Percentiles rank a stretch among this genome's conserved stretches.
Conservation (phyloP, 2,888 invertebrate species). For the Pollenia labialis region DNA sequence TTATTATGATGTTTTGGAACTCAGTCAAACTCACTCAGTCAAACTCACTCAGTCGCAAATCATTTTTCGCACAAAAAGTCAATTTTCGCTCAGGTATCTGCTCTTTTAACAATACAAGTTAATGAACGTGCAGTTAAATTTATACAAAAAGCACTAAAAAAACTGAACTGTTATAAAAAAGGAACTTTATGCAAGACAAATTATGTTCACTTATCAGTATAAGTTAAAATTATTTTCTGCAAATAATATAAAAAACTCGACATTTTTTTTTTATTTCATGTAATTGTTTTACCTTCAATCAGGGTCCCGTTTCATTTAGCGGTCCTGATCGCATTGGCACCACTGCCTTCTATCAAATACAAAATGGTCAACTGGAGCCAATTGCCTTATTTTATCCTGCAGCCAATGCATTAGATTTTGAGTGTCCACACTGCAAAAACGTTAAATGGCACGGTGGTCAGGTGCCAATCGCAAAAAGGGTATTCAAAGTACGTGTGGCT, state of each 20-base stretch:
- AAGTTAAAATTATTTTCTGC: too few species aligned
- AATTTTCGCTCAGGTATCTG: too few species aligned
- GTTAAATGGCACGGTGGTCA: slow-evolving; percentile 91
- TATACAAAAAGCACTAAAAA: too few species aligned
- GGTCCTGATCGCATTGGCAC: slow-evolving; percentile 95
- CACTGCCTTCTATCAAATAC: slow-evolving; percentile 94
- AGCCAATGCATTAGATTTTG: slow-evolving; percentile 87
- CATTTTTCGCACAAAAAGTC: too few species aligned
- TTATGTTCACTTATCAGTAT: too few species aligned
- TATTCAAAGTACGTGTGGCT: slow-evolving; percentile 90
- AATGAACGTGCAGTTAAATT: too few species aligned
- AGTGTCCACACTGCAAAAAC: slow-evolving; percentile 88
- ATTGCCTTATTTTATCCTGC: slow-evolving; percentile 90
- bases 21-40: too few species aligned
- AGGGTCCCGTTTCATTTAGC: slow-evolving; percentile 96
- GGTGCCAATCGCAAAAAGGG: slow-evolving; percentile 91
- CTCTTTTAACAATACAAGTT: too few species aligned
- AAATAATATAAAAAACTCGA: background rate
- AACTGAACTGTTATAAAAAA: too few species aligned
- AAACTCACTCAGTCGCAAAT: too few species aligned
- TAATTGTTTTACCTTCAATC: slow-evolving; percentile 65
- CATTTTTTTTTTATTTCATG: background rate
- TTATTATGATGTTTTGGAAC: too few species aligned
- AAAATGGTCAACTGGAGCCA: slow-evolving; percentile 89
- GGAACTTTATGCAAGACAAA: too few species aligned